Base-by-base conservation (phyloP, 2,888 invertebrate genomes). In the Scaptomyza caliginosa region DNA sequence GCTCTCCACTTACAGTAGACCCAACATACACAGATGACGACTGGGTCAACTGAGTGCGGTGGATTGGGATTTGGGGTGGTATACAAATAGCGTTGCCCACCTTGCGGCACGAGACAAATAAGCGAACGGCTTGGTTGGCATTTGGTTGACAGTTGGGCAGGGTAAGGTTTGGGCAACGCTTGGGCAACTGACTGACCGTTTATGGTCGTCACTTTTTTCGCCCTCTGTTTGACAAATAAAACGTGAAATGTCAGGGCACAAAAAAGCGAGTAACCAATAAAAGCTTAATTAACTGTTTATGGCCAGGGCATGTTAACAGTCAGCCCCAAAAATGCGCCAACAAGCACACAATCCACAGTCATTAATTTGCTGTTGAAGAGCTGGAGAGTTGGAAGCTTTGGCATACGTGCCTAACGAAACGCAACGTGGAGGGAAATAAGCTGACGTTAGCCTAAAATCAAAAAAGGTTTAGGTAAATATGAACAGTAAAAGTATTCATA, bases 271-370 rank as follows among this genome's bases (percentile, higher is more conserved):
- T 84, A 72, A 77, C 86, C 83, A 83, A 83, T 83, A 83, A 83
- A 81, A 86, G 81, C 81, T 84, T 86, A 83, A 83, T 83, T 86
- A 83, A 86, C 83, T 86, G 83, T 83, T 83, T 83, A 83, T 81
- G 72, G 77, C 81, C 78, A 85, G 82, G 71, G 77, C 86, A 82
- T 82, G 83, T 78, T 85, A 75, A 67, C 70, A 63, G 67, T 52
- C n/a, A 28, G 30, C 32, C 55, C 64, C 40, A 40, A 67, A 70
- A 63, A 48, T 48, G 11, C 40, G 16, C 28, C 17, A 69, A 56
- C 42, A 38, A 40, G 43, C 45, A 54, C 54, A 55, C 64, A 57
- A 49, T 65, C 71, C 46, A 48, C 50, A 59, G 67, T 48, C 72
- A 82, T 82, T 82, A 85, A 85, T 82, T 64, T 74, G 48, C 74